Evolutionary conservation across 2,797 vertebrate genomes (phyloP), one percentile per base, ranked within the genome.

Genomic region (Cirrhinus molitorella): DNA sequence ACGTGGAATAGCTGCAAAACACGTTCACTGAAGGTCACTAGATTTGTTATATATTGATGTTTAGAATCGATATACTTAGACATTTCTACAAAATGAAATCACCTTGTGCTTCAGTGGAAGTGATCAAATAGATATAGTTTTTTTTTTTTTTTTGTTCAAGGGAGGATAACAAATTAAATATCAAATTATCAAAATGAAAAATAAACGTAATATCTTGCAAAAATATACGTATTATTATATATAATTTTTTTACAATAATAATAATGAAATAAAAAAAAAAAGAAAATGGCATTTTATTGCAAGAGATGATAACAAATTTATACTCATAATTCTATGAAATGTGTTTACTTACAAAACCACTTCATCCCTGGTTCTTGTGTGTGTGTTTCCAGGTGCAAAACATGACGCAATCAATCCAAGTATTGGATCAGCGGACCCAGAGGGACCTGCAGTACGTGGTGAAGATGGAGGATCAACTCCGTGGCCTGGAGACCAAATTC

Each of bases 381-480:
- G 17, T 79, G 47, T 80, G 23, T 45, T 77, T 89, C 12, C 92
- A 99, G 98, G 98, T 99, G 94, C 98, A 99, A 92, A 99, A 99
- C 94, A 99, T 99, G 98, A 98, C 98, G 85, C 98, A 99, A 89
- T 99, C 98, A 84, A 99, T 99, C 93, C 98, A 99, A 90, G 97
- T 99, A 79, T 92, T 99, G 95, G 98, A 99, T 94, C 96, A 98
- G 95, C 91, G 98, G 88, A 99, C 98, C 65, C 98, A 99, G 91
- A 96, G 98, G 83, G 98, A 99, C 92, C 92, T 99, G 90, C 98
- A 99, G 93, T 99, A 99, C 0, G 98, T 99, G 81, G 98, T 98
- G 94, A 98, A 98, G 94, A 99, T 99, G 98, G 98, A 99, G 92
- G 97, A 96, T 86, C 98, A 99, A 91, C 97, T 99, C 91, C 96